A percentile compares a stretch with the other conserved stretches of the same genome.
phyloP scores from a whole-genome alignment of 2,888 invertebrate genomes.

The Chrysolina haemoptera region DNA sequence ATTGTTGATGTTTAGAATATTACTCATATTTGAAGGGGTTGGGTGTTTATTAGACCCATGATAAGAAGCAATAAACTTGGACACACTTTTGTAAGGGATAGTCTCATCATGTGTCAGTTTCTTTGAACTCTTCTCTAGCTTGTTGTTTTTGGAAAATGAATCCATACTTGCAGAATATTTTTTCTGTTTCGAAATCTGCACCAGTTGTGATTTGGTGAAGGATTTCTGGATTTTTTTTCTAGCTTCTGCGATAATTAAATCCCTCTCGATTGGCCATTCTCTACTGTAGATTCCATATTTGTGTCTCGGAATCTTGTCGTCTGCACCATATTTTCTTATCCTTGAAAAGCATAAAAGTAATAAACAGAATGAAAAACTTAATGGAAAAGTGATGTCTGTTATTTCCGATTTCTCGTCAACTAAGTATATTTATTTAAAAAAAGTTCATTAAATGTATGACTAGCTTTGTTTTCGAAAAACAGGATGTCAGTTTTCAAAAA shows the following conservation, averaged over 20 bases:
- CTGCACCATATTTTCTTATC: conserved; percentile 67
- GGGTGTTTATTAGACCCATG: not conserved
- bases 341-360: conserved; percentile 30
- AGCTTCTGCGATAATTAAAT: conserved; percentile 53
- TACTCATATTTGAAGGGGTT: not conserved
- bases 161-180: conserved; percentile 46
- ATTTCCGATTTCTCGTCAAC: too few species aligned
- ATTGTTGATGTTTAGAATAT: conserved; percentile 1
- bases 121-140: conserved; percentile 30
- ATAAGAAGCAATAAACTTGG: conserved; percentile 42
- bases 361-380: not conserved
- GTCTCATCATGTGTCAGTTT: conserved; percentile 29
- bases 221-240: conserved; percentile 48
- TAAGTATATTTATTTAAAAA: too few species aligned
- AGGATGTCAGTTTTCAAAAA: too few species aligned
- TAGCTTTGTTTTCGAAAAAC: too few species aligned
- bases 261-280: conserved; percentile 63
- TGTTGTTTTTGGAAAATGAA: conserved; percentile 36
- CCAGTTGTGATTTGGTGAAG: conserved; percentile 47
- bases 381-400: too few species aligned
- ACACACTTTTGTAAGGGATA: conserved; percentile 46
- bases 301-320: conserved; percentile 68
- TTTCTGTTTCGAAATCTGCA: conserved; percentile 44
- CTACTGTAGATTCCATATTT: conserved; percentile 71
- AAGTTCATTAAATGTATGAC: too few species aligned